Base-by-base conservation (phyloP, 2,797 vertebrate species). In the Syngnathus acus region DNA sequence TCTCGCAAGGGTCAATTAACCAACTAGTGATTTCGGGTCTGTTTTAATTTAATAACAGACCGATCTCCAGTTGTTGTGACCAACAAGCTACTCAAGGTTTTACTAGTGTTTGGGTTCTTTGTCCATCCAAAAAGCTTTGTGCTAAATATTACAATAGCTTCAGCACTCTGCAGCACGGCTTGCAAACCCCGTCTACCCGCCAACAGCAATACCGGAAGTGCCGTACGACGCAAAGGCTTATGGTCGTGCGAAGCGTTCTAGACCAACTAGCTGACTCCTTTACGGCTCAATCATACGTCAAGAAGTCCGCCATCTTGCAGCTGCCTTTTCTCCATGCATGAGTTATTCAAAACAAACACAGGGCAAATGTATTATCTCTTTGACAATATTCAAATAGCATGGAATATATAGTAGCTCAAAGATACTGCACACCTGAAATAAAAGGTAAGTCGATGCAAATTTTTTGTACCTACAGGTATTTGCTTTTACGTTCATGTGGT, bases 161-260 rank as follows among this genome's bases (percentile, higher is more conserved):
- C 64, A 9, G 65, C 73, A 76, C 17, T 16, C 64, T 11, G 65
- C 73, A 76, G 64, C 74, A 76, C 72, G 61, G 81, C 75, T 86
- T 82, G 79, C 75, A 76, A 76, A 67, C 68, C 26, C 26, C 7
- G 48, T 78, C 85, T 86, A 82, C 87, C 85, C 87, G 85, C 87
- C 84, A 88, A 88, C 87, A 85, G 64, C 71, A 61, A 61, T 43
- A 54, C 74, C 76, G 85, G 85, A 87, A 2, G 65, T 72, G 9
- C 78, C 78, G 81, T 73, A 47, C 37, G 6, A 9, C 0, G 62
- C 47, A 47, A 40, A 21, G 70, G 39, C 57, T 65, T 63, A 6
- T 79, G 76, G 81, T 71, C 54, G 16, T n/a, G 39, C 4, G 21
- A 23, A 43, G 16, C 10, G 10, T 9, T 11, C 6, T 8, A 21